Conservation (phyloP, 2,113 vertebrate genomes). For the Solea senegalensis region DNA sequence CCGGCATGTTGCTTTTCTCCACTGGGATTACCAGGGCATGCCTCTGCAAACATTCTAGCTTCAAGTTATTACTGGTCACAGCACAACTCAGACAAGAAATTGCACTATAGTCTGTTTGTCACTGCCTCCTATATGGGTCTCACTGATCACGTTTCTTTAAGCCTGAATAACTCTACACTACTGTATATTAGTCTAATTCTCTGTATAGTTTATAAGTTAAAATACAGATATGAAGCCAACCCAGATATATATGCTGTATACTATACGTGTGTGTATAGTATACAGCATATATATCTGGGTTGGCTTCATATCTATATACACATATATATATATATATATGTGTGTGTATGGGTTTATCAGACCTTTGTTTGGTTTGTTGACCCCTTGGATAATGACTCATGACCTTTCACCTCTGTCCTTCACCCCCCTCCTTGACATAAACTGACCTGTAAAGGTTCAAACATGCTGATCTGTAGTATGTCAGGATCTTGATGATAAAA, state of each 20-base stretch:
- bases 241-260: not conserved
- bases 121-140: constrained; percentile 54
- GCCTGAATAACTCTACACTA: constrained; percentile 12
- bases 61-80: constrained; percentile 68
- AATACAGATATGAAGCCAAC: constrained; percentile 11
- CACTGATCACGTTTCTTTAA: constrained; percentile 31
- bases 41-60: constrained; percentile 75
- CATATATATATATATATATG: not conserved
- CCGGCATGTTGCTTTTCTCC: constrained; percentile 63
- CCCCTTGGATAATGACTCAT: constrained; percentile 4
- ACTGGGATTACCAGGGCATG: constrained; percentile 67
- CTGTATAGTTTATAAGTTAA: constrained; percentile 13
- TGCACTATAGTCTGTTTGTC: constrained; percentile 41
- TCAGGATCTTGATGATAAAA: constrained; percentile 36
- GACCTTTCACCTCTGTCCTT: constrained; percentile 54
- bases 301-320: too few relatives aligned
- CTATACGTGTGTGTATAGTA: too few relatives aligned
- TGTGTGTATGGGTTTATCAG: not conserved
- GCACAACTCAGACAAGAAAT: constrained; percentile 38
- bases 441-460: constrained; percentile 51
- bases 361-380: not conserved
- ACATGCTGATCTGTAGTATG: constrained; percentile 31
- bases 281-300: too few relatives aligned
- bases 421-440: constrained; percentile 41
- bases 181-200: constrained; percentile 2